Evolutionary conservation across 1,140 invertebrate genomes (phyloP).

Genomic region (Archegozetes longisetosus): DNA sequence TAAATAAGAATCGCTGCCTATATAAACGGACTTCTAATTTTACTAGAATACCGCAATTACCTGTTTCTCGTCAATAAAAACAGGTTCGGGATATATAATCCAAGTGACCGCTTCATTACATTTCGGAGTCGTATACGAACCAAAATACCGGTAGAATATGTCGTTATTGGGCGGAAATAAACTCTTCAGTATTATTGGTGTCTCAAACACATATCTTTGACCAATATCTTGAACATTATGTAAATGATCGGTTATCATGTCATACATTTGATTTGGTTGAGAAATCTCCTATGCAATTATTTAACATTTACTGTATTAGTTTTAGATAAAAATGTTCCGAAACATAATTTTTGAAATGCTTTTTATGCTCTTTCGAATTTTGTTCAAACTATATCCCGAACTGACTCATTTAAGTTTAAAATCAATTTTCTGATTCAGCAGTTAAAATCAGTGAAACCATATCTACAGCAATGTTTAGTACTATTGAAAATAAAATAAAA

Average conservation of each 20-base stretch:
- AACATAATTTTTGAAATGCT: too few species aligned
- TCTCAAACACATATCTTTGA: neutral
- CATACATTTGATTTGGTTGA: neutral
- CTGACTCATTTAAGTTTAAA: too few species aligned
- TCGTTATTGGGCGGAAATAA: neutral
- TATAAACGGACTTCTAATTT: neutral
- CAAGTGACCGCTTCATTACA: constrained; percentile 31
- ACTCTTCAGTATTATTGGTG: neutral
- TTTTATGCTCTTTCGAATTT: too few species aligned
- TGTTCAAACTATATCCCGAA: too few species aligned
- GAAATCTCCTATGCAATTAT: neutral
- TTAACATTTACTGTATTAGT: too few species aligned
- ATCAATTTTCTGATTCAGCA: too few species aligned
- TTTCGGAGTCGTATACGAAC: constrained; percentile 29
- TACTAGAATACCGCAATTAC: neutral
- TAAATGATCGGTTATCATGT: constrained; percentile 5
- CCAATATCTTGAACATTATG: neutral
- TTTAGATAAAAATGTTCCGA: too few species aligned
- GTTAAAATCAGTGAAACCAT: too few species aligned
- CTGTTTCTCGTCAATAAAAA: constrained; percentile 20
- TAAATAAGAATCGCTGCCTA: neutral
- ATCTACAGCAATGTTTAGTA: too few species aligned
- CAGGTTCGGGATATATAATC: constrained; percentile 28
- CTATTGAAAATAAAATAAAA: too few species aligned
- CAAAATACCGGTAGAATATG: constrained; percentile 27